These are phyloP conservation scores for Hydrochoerus hydrochaeris DNA, from an alignment of 2,113 vertebrate species.

Conservation along the genomic window DNA sequence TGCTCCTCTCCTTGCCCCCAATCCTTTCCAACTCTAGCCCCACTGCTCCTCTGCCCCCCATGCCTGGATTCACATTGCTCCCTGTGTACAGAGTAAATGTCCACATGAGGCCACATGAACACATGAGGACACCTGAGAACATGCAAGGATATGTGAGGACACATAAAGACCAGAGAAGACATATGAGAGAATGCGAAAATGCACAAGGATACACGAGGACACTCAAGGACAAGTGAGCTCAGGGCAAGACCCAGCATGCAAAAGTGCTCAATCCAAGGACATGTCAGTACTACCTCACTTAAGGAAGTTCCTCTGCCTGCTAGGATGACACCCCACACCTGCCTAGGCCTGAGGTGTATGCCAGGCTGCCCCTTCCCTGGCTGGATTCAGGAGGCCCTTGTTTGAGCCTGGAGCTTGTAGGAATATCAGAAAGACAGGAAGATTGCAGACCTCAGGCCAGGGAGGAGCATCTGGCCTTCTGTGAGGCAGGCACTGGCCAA, in stretches of 20 bases:
- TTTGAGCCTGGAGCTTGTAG: background rate
- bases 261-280: background rate
- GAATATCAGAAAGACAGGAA: background rate
- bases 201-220: background rate
- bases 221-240: background rate
- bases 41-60: background rate
- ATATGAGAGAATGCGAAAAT: background rate
- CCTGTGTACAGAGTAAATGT: background rate
- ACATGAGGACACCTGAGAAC: background rate
- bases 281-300: background rate
- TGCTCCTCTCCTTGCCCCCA: background rate
- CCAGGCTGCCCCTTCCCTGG: background rate
- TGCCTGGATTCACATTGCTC: background rate
- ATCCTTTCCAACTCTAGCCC: background rate
- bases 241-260: background rate
- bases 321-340: background rate
- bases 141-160: background rate
- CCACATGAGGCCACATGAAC: too few relatives aligned
- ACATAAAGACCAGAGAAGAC: background rate
- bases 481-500: background rate
- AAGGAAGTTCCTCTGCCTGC: background rate
- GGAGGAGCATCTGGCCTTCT: background rate
- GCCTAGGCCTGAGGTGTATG: background rate
- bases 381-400: background rate
- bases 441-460: background rate